A percentile compares a stretch with the other conserved stretches of the same genome.
These are phyloP conservation scores for Pygoscelis antarcticus DNA, from an alignment of 2,113 vertebrate species.

Conservation along the genomic window DNA sequence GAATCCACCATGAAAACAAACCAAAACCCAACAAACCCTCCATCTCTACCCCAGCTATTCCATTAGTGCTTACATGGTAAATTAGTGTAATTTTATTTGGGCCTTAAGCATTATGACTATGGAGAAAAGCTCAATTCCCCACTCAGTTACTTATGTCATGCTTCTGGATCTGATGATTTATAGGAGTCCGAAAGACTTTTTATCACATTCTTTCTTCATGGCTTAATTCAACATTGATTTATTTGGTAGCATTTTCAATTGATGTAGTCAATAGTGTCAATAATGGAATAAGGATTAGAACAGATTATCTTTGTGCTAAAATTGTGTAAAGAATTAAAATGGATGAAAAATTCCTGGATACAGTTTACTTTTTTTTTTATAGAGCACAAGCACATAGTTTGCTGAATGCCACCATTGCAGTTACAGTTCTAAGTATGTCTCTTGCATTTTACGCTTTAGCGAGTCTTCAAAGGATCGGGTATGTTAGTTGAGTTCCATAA, in stretches of 20 bases:
- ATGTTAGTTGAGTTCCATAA: neutral
- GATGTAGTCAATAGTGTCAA: constrained; percentile 66
- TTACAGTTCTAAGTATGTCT: neutral
- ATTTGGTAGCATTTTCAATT: constrained; percentile 65
- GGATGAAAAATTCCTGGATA: neutral
- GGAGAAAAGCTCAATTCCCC: constrained; percentile 52
- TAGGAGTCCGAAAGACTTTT: constrained; percentile 57
- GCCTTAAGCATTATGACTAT: constrained; percentile 35
- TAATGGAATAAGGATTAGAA: constrained; percentile 71
- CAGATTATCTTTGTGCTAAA: constrained; percentile 68
- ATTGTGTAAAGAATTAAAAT: constrained; percentile 50
- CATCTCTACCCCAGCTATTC: neutral
- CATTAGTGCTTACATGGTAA: constrained; percentile 37
- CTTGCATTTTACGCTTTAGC: neutral
- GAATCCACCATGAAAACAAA: constrained; percentile 25
- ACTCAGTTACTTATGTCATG: constrained; percentile 22
- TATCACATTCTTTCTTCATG: constrained; percentile 65
- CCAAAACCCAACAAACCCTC: constrained; percentile 8
- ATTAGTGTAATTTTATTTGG: constrained; percentile 57
- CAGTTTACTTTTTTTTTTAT: neutral
- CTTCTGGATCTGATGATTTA: constrained; percentile 64
- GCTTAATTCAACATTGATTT: constrained; percentile 73
- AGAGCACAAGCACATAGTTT: neutral
- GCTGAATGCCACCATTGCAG: neutral
- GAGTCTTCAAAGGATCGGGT: neutral